Conservation (phyloP, 2,113 vertebrate species). For the Copsychus sechellarum region DNA sequence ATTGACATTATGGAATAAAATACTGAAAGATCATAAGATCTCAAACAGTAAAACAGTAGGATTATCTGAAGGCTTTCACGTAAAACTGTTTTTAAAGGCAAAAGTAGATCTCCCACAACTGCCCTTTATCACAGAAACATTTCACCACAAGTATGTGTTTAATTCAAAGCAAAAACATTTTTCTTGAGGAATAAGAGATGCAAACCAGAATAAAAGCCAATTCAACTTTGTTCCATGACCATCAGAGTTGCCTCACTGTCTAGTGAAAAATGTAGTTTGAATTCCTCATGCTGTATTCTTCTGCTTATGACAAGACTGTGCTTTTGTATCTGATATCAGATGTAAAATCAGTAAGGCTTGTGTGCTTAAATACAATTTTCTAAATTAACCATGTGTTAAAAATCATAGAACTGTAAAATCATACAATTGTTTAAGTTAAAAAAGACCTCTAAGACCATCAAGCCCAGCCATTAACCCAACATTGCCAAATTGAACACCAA, state of each 20-base stretch:
- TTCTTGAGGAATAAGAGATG: not conserved
- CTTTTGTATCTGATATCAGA: not conserved
- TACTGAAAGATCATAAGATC: not conserved
- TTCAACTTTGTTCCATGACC: not conserved
- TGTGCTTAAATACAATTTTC: not conserved
- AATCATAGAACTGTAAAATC: not conserved
- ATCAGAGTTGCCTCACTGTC: not conserved
- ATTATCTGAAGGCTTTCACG: not conserved
- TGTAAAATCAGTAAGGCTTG: not conserved
- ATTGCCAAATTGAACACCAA: not conserved
- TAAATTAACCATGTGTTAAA: not conserved
- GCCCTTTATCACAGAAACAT: not conserved
- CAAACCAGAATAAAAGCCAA: not conserved
- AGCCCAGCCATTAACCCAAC: not conserved
- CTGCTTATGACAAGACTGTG: not conserved
- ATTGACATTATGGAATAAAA: not conserved
- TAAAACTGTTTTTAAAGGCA: not conserved
- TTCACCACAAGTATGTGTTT: not conserved
- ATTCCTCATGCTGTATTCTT: not conserved
- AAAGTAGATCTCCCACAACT: not conserved
- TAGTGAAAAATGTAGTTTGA: not conserved
- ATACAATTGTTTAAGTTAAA: not conserved
- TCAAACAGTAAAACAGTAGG: not conserved
- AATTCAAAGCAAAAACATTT: not conserved
- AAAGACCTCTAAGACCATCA: not conserved